Conservation (phyloP, 1,140 invertebrate species). For the Protaetia brevitarsis region DNA sequence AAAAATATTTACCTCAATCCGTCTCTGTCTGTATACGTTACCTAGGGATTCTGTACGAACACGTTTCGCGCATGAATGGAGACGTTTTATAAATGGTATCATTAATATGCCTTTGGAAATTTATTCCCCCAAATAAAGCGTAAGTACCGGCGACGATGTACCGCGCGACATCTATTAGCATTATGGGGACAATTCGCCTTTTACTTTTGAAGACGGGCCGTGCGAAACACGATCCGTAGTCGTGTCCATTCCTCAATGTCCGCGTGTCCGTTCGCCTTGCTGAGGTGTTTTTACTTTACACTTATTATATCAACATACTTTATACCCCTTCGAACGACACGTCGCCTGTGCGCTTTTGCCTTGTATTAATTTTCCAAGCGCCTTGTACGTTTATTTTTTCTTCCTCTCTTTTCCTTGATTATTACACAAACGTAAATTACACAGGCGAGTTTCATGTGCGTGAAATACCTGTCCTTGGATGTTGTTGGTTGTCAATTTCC, state of each 20-base stretch:
- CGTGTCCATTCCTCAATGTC: background rate
- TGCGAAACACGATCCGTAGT: background rate
- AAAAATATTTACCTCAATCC: background rate
- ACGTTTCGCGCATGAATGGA: slow-evolving; percentile 9
- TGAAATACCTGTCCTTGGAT: background rate
- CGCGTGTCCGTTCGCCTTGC: background rate
- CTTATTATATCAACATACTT: slow-evolving; percentile 8
- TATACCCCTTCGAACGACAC: background rate
- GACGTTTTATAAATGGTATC: slow-evolving; percentile 12
- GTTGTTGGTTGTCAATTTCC: background rate
- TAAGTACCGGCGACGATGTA: slow-evolving; percentile 6
- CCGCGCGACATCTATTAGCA: slow-evolving; percentile 15
- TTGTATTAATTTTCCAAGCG: background rate
- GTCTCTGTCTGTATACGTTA: background rate
- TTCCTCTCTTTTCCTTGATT: background rate
- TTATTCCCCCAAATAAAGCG: slow-evolving; percentile 8
- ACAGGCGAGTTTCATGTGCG: background rate
- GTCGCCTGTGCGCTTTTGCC: background rate
- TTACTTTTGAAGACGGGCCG: slow-evolving; percentile 8
- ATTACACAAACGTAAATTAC: background rate
- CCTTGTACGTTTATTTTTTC: slow-evolving; percentile 6
- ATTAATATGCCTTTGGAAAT: slow-evolving; percentile 13
- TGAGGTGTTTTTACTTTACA: background rate
- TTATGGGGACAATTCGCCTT: slow-evolving; percentile 14
- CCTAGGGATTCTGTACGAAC: background rate